Conservation (phyloP, 1,140 invertebrate species). For the Globodera rostochiensis region DNA sequence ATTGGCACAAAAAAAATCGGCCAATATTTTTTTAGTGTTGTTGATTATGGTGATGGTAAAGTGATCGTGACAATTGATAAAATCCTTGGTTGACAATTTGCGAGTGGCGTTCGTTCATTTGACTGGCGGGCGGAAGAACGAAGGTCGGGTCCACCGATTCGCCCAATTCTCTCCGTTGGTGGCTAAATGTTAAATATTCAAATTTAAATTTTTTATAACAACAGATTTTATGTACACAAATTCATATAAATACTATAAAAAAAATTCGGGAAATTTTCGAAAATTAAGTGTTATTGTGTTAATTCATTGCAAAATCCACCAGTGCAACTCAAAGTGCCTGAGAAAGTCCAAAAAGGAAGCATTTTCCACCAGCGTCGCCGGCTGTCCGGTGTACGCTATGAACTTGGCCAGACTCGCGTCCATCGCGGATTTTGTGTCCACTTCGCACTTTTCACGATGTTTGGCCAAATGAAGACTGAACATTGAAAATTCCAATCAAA, state of each 20-base stretch:
- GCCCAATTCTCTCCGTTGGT: background rate
- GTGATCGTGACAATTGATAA: background rate
- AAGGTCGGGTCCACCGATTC: background rate
- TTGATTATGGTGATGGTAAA: background rate
- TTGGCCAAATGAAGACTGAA: background rate
- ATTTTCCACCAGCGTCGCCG: background rate
- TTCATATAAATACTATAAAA: no score
- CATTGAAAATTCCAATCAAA: background rate
- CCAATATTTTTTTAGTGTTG: background rate
- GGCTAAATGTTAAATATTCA: background rate
- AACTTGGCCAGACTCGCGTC: background rate
- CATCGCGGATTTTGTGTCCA: background rate
- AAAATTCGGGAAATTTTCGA: no score
- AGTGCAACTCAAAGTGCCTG: background rate
- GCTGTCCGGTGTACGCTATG: background rate
- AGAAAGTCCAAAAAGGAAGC: background rate
- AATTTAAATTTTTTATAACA: background rate
- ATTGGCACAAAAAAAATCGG: no score
- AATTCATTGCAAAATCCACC: background rate
- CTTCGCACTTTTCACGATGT: background rate
- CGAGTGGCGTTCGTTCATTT: conserved; percentile 2
- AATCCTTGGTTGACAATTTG: conserved; percentile 1
- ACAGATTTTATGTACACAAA: no score
- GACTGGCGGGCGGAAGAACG: background rate
- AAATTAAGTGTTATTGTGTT: no score